A percentile compares a stretch with the other conserved stretches of the same genome.
phyloP scores from a whole-genome alignment of 2,888 invertebrate genomes.

The Caenorhabditis sp. region DNA sequence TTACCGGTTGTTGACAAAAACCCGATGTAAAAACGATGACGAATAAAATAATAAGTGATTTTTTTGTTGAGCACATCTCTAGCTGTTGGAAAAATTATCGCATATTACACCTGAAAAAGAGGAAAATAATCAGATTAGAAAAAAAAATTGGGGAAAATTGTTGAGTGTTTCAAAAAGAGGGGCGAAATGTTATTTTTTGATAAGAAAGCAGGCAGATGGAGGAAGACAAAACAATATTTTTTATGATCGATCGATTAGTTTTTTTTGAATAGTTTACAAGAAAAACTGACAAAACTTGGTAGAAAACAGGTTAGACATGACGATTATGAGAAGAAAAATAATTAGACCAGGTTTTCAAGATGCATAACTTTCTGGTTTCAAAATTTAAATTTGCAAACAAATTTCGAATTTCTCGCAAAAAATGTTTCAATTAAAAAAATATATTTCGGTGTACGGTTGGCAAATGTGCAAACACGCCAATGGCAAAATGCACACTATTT shows the following conservation, averaged over 20 bases:
- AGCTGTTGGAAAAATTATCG: not conserved
- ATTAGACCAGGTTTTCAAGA: too few species aligned
- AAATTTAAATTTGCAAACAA: not conserved
- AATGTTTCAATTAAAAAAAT: not conserved
- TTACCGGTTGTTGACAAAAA: not conserved
- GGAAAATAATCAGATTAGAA: not conserved
- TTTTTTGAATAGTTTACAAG: not conserved
- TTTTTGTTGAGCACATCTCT: not conserved
- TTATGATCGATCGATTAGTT: not conserved
- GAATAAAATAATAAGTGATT: not conserved
- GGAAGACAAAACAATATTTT: constrained; percentile 2
- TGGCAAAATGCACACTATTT: too few species aligned
- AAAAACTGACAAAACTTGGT: too few species aligned
- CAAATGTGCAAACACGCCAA: too few species aligned
- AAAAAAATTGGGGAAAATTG: not conserved
- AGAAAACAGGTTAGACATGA: too few species aligned
- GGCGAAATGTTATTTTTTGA: not conserved
- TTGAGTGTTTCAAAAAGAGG: not conserved
- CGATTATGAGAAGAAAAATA: too few species aligned
- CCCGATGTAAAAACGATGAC: not conserved
- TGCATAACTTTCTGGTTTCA: too few species aligned
- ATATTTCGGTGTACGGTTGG: too few species aligned
- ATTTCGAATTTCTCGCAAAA: not conserved
- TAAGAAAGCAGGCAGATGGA: not conserved
- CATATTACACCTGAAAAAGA: not conserved